Conservation (phyloP, 2,113 vertebrate genomes). For the Eleginops maclovinus region DNA sequence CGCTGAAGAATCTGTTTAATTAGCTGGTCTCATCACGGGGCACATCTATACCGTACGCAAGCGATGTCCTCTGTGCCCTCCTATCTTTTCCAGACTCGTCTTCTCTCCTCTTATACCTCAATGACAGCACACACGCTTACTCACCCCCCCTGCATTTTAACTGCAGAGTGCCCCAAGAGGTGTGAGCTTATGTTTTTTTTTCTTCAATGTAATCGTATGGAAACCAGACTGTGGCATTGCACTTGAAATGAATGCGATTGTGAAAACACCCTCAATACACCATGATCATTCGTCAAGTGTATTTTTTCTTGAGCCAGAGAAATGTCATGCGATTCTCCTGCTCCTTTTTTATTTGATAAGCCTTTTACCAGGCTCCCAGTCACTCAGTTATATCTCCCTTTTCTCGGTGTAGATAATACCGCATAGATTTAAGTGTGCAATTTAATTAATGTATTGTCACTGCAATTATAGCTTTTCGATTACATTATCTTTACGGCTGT, state of each 20-base stretch:
- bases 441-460: conserved; percentile 80
- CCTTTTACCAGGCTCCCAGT: conserved; percentile 61
- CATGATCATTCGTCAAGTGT: conserved; percentile 34
- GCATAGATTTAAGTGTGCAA: conserved; percentile 72
- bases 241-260: conserved; percentile 25
- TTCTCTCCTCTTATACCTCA: conserved; percentile 49
- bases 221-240: conserved; percentile 34
- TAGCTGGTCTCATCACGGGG: conserved; percentile 76
- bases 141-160: conserved; percentile 56
- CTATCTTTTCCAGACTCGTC: conserved; percentile 47
- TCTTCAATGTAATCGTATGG: conserved; percentile 50
- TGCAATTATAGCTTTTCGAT: conserved; percentile 78
- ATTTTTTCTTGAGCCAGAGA: conserved; percentile 56
- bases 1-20: conserved; percentile 82
- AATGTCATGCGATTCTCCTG: conserved; percentile 33
- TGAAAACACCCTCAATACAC: conserved; percentile 24
- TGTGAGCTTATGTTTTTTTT: conserved; percentile 41
- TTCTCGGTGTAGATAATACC: conserved; percentile 56
- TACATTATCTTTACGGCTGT: conserved; percentile 76
- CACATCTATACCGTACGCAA: conserved; percentile 74
- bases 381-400: conserved; percentile 51
- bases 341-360: conserved; percentile 63
- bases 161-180: conserved; percentile 29
- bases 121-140: conserved; percentile 40
- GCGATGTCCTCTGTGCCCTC: conserved; percentile 74